Percentiles rank a stretch among this genome's conserved stretches.
phyloP scores from a whole-genome alignment of 30 jellyfish, hydroid and myxozoan genomes.

The Cassiopea andromeda region DNA sequence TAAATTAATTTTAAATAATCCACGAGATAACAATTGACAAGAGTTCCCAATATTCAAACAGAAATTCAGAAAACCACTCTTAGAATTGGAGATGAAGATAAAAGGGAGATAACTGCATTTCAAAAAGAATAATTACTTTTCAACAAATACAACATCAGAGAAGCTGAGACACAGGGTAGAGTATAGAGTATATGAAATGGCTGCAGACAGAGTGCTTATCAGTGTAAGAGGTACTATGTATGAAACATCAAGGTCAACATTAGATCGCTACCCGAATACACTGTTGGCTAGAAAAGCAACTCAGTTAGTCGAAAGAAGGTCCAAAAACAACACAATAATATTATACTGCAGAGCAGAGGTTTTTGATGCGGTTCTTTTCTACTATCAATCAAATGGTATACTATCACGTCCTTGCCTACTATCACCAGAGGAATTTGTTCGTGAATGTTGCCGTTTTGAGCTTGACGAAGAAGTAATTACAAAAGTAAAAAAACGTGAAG shows the following conservation, averaged over 20 bases:
- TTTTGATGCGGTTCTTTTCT: constrained; percentile 85
- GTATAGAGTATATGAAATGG: background rate
- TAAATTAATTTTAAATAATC: too few relatives aligned
- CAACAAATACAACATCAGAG: too few relatives aligned
- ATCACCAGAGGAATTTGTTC: constrained; percentile 71
- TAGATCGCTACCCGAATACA: constrained; percentile 81
- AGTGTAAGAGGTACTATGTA: constrained; percentile 72
- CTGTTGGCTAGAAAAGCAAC: constrained; percentile 62
- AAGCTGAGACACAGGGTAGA: background rate
- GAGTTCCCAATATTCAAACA: too few relatives aligned
- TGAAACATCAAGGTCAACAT: constrained; percentile 82
- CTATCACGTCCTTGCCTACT: constrained; percentile 77
- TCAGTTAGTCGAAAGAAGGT: constrained; percentile 16
- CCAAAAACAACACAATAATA: constrained; percentile 7
- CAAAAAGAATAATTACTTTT: too few relatives aligned
- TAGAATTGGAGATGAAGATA: too few relatives aligned
- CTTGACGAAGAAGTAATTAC: constrained; percentile 51
- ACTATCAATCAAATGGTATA: constrained; percentile 84
- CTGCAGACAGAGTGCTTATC: constrained; percentile 37
- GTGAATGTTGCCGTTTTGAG: constrained; percentile 78
- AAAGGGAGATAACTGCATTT: too few relatives aligned
- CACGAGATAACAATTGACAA: too few relatives aligned
- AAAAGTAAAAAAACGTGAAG: constrained; percentile 57
- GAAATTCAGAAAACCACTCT: too few relatives aligned
- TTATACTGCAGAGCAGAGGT: constrained; percentile 72